Base-by-base conservation (phyloP, 2,888 invertebrate genomes). In the Agrochola macilenta region DNA sequence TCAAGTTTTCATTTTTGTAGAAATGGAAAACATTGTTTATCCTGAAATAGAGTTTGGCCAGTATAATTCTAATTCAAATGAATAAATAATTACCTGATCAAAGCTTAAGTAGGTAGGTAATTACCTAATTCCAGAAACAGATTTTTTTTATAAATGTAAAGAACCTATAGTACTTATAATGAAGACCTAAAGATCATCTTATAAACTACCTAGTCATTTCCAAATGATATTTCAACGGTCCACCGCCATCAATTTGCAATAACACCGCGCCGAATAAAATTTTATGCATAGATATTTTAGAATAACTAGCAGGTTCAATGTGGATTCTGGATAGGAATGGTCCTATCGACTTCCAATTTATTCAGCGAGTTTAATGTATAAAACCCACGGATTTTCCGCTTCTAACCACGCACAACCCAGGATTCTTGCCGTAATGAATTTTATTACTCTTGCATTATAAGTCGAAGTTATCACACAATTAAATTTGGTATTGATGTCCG, bases 261-360 rank as follows among this genome's bases (percentile, higher is more conserved):
- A 87, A 85, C 85, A 89, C 84, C 82, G 74, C 76, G 65, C 74
- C 60, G 79, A 88, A 91, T 91, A 91, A 91, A 92, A 92, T 90
- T 92, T 90, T 89, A 93, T 92, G 86, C 87, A 88, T 86, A 84
- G 85, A 87, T 85, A 91, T 91, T 92, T 91, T 89, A 90, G 88
- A 91, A 89, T 87, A 90, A 87, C 85, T 87, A 89, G 87, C 87
- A 88, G 87, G 89, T 91, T 91, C 89, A 90, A 89, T 87, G 88
- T 90, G 89, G 88, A 88, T 90, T 91, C 90, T 89, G 89, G 91
- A 91, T 92, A 90, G 91, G 86, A 93, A 91, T 91, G 90, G 91
- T 91, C 90, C 93, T 93, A 94, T 95, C 93, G 94, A 93, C 90
- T 94, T 93, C 89, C 93, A 94, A 94, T 94, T 95, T 94, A 94